Evolutionary conservation across 2,797 vertebrate species (phyloP).

Genomic region (Helicolenus hilgendorfi): DNA sequence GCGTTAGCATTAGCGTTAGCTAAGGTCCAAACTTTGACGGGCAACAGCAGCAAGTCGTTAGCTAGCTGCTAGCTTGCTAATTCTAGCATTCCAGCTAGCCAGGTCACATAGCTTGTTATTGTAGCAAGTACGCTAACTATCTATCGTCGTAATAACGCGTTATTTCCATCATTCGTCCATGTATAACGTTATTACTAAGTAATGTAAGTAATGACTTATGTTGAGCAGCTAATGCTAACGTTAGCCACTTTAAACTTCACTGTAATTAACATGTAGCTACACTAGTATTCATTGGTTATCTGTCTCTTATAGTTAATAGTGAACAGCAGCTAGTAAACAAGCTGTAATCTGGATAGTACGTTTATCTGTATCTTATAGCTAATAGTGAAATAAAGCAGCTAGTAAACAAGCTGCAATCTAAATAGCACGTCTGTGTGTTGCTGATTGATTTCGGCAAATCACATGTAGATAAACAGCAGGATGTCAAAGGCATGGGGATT

Average conservation of each 20-base stretch:
- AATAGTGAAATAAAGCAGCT: background rate
- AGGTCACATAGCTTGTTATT: background rate
- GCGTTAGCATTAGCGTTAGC: constrained; percentile 74
- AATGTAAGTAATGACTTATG: constrained; percentile 39
- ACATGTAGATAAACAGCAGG: constrained; percentile 45
- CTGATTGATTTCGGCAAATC: constrained; percentile 11
- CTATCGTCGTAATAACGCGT: background rate
- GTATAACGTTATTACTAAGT: constrained; percentile 14
- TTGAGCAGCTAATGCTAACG: constrained; percentile 68
- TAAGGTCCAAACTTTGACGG: constrained; percentile 83
- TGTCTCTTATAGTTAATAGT: background rate
- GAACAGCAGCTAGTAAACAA: background rate
- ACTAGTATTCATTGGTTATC: background rate
- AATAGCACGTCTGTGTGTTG: background rate
- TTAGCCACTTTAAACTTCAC: constrained; percentile 44
- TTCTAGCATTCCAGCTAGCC: background rate
- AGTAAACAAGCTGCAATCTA: background rate
- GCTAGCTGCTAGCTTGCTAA: constrained; percentile 45
- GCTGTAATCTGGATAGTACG: background rate
- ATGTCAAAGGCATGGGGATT: constrained; percentile 70
- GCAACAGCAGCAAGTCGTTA: constrained; percentile 39
- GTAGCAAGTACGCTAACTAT: background rate
- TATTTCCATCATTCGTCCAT: background rate
- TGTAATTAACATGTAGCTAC: background rate
- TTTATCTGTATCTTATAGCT: background rate